A percentile compares a stretch with the other conserved stretches of the same genome.
Conservation (phyloP, 2,888 invertebrate genomes). For the Lasioglossum figueresi region DNA sequence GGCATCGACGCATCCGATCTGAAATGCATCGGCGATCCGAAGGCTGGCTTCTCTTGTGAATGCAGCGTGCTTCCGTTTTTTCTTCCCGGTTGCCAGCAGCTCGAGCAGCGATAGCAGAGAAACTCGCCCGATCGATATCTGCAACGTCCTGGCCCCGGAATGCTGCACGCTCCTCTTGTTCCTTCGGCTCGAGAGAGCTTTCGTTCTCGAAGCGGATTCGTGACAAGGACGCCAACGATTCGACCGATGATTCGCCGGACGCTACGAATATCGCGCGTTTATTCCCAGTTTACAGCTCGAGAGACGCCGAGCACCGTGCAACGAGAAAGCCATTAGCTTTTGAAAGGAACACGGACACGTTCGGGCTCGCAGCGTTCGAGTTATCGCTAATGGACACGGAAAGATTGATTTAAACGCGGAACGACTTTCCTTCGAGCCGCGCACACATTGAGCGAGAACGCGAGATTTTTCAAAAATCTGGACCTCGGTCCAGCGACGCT, state of each 20-base stretch:
- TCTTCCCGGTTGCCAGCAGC: background rate
- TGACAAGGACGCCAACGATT: background rate
- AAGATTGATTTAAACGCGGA: background rate
- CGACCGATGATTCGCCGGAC: background rate
- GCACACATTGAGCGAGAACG: background rate
- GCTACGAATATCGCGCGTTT: background rate
- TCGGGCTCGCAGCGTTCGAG: background rate
- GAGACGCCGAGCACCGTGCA: background rate
- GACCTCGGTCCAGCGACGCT: background rate
- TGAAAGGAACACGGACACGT: constrained; percentile 6
- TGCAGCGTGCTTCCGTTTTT: constrained; percentile 43
- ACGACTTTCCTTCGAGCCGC: background rate
- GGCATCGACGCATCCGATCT: constrained; percentile 35
- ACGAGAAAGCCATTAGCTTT: constrained; percentile 15
- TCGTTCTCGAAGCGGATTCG: constrained; percentile 28
- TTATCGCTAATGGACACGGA: constrained; percentile 21
- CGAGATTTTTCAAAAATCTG: background rate
- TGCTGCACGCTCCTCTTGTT: constrained; percentile 20
- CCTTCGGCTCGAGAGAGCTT: constrained; percentile 14
- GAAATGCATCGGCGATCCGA: constrained; percentile 16
- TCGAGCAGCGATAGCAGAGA: constrained; percentile 23
- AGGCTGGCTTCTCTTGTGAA: constrained; percentile 28
- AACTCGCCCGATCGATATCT: constrained; percentile 51
- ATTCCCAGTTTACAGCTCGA: background rate
- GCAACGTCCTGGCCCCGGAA: constrained; percentile 8